Percentiles rank a stretch among this genome's conserved stretches.
phyloP scores from a whole-genome alignment of 2,113 vertebrate species.

The Cisticola juncidis region DNA sequence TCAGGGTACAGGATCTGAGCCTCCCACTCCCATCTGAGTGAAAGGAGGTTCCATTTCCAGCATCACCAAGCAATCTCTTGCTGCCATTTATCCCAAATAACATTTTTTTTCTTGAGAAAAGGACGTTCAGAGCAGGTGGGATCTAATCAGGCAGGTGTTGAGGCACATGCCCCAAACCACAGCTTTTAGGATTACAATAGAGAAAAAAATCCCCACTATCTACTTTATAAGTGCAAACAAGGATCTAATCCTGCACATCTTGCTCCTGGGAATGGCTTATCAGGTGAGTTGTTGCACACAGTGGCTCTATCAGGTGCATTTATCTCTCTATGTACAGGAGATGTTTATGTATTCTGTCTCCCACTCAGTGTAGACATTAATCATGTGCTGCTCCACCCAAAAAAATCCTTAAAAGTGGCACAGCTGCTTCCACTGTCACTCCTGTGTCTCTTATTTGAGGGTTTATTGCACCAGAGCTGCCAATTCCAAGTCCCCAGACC shows the following conservation, averaged over 20 bases:
- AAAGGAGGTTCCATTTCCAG: not conserved
- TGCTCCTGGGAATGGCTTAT: not conserved
- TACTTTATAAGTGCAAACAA: not conserved
- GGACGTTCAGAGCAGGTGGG: not conserved
- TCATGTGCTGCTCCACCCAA: not conserved
- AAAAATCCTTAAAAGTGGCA: not conserved
- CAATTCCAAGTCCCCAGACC: not conserved
- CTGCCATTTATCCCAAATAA: not conserved
- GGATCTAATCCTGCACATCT: not conserved
- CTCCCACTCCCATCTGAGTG: not conserved
- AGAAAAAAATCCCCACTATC: accelerated
- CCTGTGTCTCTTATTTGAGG: accelerated
- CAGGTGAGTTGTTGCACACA: not conserved
- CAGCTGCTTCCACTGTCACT: not conserved
- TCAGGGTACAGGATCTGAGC: accelerated
- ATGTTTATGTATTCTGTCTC: not conserved
- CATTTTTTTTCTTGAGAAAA: not conserved
- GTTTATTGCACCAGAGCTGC: not conserved
- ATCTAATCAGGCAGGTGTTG: not conserved
- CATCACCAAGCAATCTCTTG: not conserved
- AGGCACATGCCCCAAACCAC: not conserved
- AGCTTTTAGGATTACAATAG: not conserved
- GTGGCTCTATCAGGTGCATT: not conserved
- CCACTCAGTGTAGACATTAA: not conserved
- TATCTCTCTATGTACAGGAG: not conserved